Percentiles rank a stretch among this genome's conserved stretches.
Conservation (phyloP, 1,140 invertebrate species). For the Ceratina australensis region DNA sequence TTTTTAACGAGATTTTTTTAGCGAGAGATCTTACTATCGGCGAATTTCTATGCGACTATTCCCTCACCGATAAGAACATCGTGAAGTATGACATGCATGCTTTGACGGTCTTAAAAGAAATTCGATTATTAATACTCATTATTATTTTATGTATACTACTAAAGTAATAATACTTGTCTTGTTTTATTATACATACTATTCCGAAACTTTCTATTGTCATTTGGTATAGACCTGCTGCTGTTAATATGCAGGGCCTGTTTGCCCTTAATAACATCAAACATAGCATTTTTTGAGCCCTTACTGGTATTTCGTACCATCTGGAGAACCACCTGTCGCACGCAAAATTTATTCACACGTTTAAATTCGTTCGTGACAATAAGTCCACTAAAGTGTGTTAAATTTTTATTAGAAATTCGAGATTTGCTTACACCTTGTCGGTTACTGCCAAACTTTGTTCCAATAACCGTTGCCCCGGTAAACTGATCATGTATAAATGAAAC, state of each 20-base stretch:
- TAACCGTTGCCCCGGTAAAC: background rate
- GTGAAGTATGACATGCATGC: slow-evolving; percentile 14
- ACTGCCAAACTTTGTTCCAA: background rate
- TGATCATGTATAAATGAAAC: background rate
- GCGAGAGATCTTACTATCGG: no score
- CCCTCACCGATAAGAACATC: slow-evolving; percentile 19
- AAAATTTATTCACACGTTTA: background rate
- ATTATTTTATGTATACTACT: background rate
- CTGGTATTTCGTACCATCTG: background rate
- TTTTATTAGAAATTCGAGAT: background rate
- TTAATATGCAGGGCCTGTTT: background rate
- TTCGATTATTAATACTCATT: background rate
- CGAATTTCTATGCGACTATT: background rate
- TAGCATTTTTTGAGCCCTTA: background rate
- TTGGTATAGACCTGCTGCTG: slow-evolving; percentile 1
- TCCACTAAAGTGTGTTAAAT: background rate
- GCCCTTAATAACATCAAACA: background rate
- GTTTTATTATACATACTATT: background rate
- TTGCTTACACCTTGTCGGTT: background rate
- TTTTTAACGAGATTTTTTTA: no score
- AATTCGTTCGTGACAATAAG: no score
- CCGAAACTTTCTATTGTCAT: slow-evolving; percentile 7
- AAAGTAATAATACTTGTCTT: background rate
- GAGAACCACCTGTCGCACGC: background rate
- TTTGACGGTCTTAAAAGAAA: slow-evolving; percentile 18